Base-by-base conservation (phyloP, 2,888 invertebrate genomes). In the Acronicta psi region DNA sequence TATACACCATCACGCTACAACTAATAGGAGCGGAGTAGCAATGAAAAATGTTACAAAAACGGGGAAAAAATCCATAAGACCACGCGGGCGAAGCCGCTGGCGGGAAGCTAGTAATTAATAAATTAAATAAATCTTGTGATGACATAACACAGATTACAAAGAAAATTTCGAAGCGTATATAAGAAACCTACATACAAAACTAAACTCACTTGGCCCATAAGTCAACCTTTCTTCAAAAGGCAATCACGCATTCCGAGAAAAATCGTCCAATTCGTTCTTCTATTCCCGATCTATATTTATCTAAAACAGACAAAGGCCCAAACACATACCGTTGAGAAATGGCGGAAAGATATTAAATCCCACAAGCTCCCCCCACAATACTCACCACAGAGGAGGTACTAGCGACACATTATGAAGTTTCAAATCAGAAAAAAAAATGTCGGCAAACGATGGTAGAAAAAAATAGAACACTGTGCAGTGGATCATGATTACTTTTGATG, bases 291-390 rank as follows among this genome's bases (percentile, higher is more conserved):
- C 18, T 45, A 13, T 52, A 38, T 46, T 34, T 34, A 5, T 50
- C 37, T 31, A 41, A 46, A 36, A 56, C 29, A 46, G 51, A 71
- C 47, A 45, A 54, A 41, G 14, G 17, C 40, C 9, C 11, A n/a
- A 38, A 17, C 45, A 18, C 23, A 49, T 52, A 46, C 36, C 51
- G 10, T 37, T 54, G 41, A 62, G 29, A 14, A 63, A 72, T 68
- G 53, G 16, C 23, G 43, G 16, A 38, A 44, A 60, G 56, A 72
- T 75, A 73, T 75, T 67, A 73, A 66, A 75, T 75, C 72, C 37
- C 54, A 13, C 56, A 56, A 40, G 59, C 54, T 40, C 43, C 25
- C 18, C 25, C 18, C 38, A 49, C 61, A 49, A 52, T 43, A 20
- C 42, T 34, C 29, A 38, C 16, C 14, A 59, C 69, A 72, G 61